These are phyloP conservation scores for Tyrannus savana DNA, from an alignment of 2,113 vertebrate genomes.

Conservation along the genomic window DNA sequence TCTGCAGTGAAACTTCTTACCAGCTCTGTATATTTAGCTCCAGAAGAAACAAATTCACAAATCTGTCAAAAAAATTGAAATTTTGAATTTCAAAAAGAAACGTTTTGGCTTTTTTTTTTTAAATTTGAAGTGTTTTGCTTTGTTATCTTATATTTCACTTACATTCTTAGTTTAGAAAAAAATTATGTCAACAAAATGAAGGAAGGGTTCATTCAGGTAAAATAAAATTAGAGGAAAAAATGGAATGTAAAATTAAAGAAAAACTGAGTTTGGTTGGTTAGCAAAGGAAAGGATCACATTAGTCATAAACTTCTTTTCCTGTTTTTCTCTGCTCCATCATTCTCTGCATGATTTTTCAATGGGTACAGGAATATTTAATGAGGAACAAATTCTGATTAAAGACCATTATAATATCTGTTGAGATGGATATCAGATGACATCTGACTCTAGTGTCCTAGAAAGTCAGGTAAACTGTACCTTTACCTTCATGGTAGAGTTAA, in stretches of 20 bases:
- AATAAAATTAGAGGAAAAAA: not conserved
- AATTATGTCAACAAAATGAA: not conserved
- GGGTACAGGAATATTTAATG: not conserved
- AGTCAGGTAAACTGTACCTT: not conserved
- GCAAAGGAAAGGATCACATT: not conserved
- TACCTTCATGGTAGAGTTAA: not conserved
- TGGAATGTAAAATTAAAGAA: not conserved
- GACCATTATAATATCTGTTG: not conserved
- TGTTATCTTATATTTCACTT: constrained; percentile 17
- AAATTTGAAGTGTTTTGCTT: constrained; percentile 29
- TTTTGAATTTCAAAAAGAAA: constrained; percentile 31
- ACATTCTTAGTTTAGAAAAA: not conserved
- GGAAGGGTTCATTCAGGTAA: not conserved
- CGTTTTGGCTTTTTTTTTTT: constrained; percentile 8
- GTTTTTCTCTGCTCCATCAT: not conserved
- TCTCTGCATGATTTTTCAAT: not conserved
- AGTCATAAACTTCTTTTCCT: not conserved
- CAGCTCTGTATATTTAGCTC: constrained; percentile 40
- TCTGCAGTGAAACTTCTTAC: constrained; percentile 22
- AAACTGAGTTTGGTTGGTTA: not conserved
- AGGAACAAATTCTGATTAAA: not conserved
- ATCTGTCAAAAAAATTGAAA: constrained; percentile 9
- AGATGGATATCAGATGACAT: not conserved
- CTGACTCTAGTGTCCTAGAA: not conserved
- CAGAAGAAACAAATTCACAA: constrained; percentile 29